Conservation (phyloP, 2,888 invertebrate genomes). For the Lamellibrachia columna region DNA sequence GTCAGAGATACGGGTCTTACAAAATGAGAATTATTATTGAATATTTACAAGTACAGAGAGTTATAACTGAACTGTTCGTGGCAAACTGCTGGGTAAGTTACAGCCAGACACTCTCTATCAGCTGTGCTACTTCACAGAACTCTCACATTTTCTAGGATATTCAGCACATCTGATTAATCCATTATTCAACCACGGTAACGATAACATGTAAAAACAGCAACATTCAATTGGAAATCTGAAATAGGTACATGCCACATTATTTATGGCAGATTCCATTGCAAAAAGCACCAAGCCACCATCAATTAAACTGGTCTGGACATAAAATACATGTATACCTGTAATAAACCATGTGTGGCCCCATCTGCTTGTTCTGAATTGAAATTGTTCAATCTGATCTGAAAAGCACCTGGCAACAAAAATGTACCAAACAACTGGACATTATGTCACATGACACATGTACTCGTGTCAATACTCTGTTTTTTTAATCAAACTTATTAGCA, state of each 20-base stretch:
- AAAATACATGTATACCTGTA: neutral
- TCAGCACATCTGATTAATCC: neutral
- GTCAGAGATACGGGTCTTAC: too few relatives aligned
- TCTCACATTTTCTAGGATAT: neutral
- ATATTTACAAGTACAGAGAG: neutral
- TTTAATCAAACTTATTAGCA: neutral
- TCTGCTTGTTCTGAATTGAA: neutral
- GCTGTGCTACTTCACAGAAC: neutral
- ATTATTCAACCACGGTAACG: neutral
- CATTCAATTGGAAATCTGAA: neutral
- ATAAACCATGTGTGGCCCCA: neutral
- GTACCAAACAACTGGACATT: neutral
- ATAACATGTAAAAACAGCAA: constrained; percentile 6
- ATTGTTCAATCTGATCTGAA: neutral
- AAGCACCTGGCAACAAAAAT: neutral
- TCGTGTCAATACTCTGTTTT: neutral
- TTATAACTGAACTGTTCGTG: neutral
- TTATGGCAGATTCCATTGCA: neutral
- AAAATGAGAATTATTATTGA: too few relatives aligned
- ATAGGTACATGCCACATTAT: neutral
- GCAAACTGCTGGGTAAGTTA: neutral
- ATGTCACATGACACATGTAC: neutral
- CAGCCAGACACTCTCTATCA: neutral
- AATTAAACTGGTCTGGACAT: neutral
- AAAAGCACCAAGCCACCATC: neutral